These are phyloP conservation scores for Mystacides longicornis DNA, from an alignment of 2,888 invertebrate genomes.

Conservation along the genomic window DNA sequence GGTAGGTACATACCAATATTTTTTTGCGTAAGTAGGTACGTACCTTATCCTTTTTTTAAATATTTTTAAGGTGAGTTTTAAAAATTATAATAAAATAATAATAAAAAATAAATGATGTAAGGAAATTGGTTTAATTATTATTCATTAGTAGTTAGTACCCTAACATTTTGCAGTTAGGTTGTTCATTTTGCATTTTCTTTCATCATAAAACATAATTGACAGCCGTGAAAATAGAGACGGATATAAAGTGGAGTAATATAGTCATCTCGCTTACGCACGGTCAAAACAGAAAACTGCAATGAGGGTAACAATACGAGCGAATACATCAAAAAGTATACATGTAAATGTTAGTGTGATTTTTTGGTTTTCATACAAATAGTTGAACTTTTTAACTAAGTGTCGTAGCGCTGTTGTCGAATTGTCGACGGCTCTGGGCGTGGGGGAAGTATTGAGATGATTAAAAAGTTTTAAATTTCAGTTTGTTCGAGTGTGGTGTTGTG, in stretches of 20 bases:
- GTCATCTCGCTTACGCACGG: background rate
- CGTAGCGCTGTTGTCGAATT: background rate
- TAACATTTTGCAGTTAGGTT: too few relatives aligned
- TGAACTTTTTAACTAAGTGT: background rate
- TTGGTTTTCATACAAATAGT: background rate
- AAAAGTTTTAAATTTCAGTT: slow-evolving; percentile 15
- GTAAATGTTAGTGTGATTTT: background rate
- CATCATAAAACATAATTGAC: too few relatives aligned
- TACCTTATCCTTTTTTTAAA: too few relatives aligned
- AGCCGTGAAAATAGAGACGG: background rate
- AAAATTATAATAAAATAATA: too few relatives aligned
- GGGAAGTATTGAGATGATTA: slow-evolving; percentile 4
- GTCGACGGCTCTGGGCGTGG: slow-evolving; percentile 3
- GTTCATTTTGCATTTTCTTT: too few relatives aligned
- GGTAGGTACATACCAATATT: too few relatives aligned
- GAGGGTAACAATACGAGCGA: background rate
- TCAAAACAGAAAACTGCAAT: background rate
- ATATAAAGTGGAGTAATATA: slow-evolving; percentile 1
- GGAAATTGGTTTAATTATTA: too few relatives aligned
- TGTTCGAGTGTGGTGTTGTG: slow-evolving; percentile 8
- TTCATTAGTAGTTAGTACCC: too few relatives aligned
- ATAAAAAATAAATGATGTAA: too few relatives aligned
- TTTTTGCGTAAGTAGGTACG: too few relatives aligned
- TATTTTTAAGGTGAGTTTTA: too few relatives aligned
- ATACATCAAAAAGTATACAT: background rate